Evolutionary conservation across 2,888 invertebrate species (phyloP).

Genomic region (Dendrolimus houi): DNA sequence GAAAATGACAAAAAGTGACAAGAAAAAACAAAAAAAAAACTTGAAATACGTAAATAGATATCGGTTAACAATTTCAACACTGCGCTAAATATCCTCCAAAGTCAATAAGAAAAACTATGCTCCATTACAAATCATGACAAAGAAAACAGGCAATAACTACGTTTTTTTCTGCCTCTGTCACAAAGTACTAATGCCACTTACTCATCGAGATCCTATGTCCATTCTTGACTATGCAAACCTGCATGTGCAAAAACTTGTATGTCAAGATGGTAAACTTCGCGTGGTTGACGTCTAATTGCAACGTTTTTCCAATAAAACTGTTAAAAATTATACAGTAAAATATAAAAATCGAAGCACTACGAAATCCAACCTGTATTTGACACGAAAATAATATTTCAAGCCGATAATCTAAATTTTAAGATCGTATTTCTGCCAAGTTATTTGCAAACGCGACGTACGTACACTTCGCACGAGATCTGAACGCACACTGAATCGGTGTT

Average conservation of each 20-base stretch:
- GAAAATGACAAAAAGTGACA: too few relatives aligned
- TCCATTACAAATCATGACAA: conserved; percentile 60
- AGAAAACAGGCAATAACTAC: conserved; percentile 63
- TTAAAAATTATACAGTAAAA: conserved; percentile 1
- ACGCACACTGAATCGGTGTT: conserved; percentile 54
- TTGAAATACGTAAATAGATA: too few relatives aligned
- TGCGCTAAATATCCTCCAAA: too few relatives aligned
- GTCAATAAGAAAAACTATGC: conserved; percentile 49
- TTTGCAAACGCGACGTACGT: conserved; percentile 57
- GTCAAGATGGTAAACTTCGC: conserved; percentile 47
- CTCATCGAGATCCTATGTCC: conserved; percentile 67
- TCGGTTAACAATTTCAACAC: too few relatives aligned
- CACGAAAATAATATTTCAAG: conserved; percentile 25
- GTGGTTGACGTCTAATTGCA: conserved; percentile 31
- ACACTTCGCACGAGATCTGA: conserved; percentile 47
- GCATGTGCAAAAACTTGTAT: conserved; percentile 54
- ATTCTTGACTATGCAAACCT: conserved; percentile 63
- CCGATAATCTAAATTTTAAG: conserved; percentile 29
- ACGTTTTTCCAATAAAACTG: conserved; percentile 21
- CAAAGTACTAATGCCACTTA: conserved; percentile 59
- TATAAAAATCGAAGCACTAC: conserved; percentile 37
- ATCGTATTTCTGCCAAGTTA: conserved; percentile 65
- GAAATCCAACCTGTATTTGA: conserved; percentile 46
- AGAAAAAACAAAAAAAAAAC: too few relatives aligned
- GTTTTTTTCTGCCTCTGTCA: conserved; percentile 68